Evolutionary conservation across 37 sponge, comb jelly and placozoan species (phyloP), one percentile per base, ranked within the genome.

Genomic region (Hormiphora californensis): DNA sequence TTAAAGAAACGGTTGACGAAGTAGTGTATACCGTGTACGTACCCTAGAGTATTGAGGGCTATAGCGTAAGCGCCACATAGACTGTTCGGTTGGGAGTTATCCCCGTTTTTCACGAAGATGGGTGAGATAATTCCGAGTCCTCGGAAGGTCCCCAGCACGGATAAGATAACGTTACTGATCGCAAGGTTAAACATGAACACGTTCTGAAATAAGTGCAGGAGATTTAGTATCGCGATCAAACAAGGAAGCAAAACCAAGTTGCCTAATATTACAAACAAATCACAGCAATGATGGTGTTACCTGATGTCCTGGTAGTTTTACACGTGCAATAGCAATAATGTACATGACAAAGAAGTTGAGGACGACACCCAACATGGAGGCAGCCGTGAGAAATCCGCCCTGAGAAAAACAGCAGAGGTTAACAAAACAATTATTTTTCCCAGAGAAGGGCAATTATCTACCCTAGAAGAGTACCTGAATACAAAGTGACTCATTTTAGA

Each of bases 11-110:
- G n/a, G n/a, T n/a, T n/a, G n/a, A n/a, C n/a, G n/a, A n/a, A n/a
- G n/a, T n/a, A n/a, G n/a, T n/a, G n/a, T n/a, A n/a, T n/a, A n/a
- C n/a, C n/a, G n/a, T n/a, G n/a, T n/a, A 49, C 61, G n/a, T 57
- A 57, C 61, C 61, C 61, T 30, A 57, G 23, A 21, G 61, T 57
- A 15, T 57, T 57, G 7, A 57, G n/a, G 27, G 61, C 61, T 5
- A 57, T 57, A 57, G 61, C 61, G n/a, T 57, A 57, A 57, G 61
- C 61, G 15, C 61, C 61, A 57, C 61, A 57, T 28, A 57, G 61
- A 21, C 27, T 4, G 61, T 57, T 57, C 61, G n/a, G 61, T 30
- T 30, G 7, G 23, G 30, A 28, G 61, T 57, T 57, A 15, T 57
- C 61, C 27, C 61, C 61, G 30, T 15, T 30, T 5, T 28, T 57